Evolutionary conservation across 2,888 invertebrate genomes (phyloP).

Genomic region (Pteria penguin): DNA sequence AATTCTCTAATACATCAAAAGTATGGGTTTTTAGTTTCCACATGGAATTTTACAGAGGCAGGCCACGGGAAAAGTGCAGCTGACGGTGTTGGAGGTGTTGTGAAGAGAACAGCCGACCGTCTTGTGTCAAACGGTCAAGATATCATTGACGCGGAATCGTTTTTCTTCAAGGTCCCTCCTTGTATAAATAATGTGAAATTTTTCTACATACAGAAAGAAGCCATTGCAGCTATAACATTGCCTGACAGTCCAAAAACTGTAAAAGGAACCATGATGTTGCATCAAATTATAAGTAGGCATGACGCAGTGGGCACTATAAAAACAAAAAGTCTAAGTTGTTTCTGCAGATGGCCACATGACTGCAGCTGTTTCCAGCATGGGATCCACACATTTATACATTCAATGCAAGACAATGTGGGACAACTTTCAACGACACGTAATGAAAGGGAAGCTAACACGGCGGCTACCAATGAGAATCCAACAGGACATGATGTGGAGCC

Average conservation of each 20-base stretch:
- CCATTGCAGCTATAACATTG: background rate
- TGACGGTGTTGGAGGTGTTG: constrained; percentile 15
- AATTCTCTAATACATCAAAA: background rate
- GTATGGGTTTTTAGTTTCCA: constrained; percentile 5
- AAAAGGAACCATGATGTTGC: constrained; percentile 6
- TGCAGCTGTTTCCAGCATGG: background rate
- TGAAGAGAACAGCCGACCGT: constrained; percentile 28
- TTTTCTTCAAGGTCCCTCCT: background rate
- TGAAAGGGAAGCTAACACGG: too few species aligned
- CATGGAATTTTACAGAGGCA: constrained; percentile 32
- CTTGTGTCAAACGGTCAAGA: constrained; percentile 19
- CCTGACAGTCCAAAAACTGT: background rate
- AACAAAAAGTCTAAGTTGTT: background rate
- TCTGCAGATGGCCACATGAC: background rate
- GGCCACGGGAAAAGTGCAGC: constrained; percentile 34
- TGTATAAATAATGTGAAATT: background rate
- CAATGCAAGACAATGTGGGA: too few species aligned
- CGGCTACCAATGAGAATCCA: too few species aligned
- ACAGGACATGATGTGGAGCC: too few species aligned
- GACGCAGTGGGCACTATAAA: background rate
- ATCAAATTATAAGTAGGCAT: constrained; percentile 4
- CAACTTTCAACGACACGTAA: too few species aligned
- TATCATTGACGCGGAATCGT: constrained; percentile 11
- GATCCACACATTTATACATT: too few species aligned
- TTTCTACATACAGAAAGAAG: background rate